These are phyloP conservation scores for Crotophaga sulcirostris DNA, from an alignment of 2,113 vertebrate species.

Conservation along the genomic window DNA sequence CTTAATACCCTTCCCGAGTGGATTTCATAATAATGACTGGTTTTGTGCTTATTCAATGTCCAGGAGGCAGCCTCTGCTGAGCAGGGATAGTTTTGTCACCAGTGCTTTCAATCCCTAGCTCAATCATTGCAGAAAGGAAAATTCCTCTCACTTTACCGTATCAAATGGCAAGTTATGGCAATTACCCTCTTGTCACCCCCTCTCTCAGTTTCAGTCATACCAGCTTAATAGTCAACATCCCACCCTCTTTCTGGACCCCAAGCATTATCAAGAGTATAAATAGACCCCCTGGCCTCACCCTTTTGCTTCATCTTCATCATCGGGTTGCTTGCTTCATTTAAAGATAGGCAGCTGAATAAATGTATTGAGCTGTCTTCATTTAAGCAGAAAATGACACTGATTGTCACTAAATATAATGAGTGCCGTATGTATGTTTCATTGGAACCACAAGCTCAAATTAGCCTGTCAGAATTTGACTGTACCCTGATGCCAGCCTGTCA, in stretches of 20 bases:
- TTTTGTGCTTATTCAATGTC: not conserved
- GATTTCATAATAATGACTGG: not conserved
- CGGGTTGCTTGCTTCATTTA: not conserved
- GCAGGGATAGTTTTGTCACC: not conserved
- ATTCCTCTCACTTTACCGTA: not conserved
- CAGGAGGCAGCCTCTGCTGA: not conserved
- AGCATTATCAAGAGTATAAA: not conserved
- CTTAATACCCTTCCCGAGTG: not conserved
- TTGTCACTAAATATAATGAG: conserved; percentile 76
- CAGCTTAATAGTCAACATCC: not conserved
- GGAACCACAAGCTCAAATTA: conserved; percentile 74
- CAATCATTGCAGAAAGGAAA: not conserved
- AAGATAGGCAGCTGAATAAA: conserved; percentile 29
- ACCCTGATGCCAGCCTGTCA: conserved; percentile 65
- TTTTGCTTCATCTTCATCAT: not conserved
- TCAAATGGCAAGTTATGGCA: not conserved
- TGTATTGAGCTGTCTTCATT: conserved; percentile 45
- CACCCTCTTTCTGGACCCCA: not conserved
- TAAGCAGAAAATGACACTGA: conserved; percentile 73
- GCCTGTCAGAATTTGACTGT: conserved; percentile 73
- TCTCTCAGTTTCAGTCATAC: not conserved
- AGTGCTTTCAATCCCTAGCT: not conserved
- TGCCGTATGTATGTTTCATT: conserved; percentile 55
- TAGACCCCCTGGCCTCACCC: not conserved
- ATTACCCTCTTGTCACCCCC: not conserved